These are phyloP conservation scores for Lepus europaeus DNA, from an alignment of 2,113 vertebrate species.

Conservation along the genomic window DNA sequence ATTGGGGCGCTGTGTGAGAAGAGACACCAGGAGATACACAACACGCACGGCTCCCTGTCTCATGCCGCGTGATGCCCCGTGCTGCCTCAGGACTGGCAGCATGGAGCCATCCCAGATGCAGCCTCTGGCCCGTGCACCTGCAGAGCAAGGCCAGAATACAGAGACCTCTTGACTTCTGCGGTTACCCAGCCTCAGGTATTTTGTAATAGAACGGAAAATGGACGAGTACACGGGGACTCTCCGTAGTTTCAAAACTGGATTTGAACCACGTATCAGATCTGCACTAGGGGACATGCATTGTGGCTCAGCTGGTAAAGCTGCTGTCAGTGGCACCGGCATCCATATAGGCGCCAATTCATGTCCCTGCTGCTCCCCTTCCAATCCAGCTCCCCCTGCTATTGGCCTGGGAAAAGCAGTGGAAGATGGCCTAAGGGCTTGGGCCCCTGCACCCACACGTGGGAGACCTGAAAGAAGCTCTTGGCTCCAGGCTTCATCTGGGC, in stretches of 20 bases:
- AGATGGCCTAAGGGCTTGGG: too few species aligned
- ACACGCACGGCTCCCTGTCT: not conserved
- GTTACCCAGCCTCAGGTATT: not conserved
- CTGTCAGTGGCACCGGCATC: too few species aligned
- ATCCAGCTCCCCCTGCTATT: too few species aligned
- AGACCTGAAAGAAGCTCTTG: too few species aligned
- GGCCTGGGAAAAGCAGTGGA: too few species aligned
- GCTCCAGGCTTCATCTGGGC: too few species aligned
- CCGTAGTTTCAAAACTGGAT: constrained; percentile 19
- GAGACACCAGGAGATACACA: not conserved
- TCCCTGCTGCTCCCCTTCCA: too few species aligned
- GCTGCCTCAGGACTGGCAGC: not conserved
- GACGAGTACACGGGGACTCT: not conserved
- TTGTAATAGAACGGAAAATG: not conserved
- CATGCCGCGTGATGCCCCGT: not conserved
- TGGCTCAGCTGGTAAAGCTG: too few species aligned
- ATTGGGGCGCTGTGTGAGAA: not conserved
- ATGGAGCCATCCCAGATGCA: not conserved
- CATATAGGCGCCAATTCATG: too few species aligned
- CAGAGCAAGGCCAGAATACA: not conserved
- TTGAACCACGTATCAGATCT: not conserved
- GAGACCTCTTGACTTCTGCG: not conserved
- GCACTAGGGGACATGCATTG: too few species aligned
- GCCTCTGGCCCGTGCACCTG: not conserved
- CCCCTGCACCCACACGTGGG: too few species aligned